Conservation (phyloP, 2,797 vertebrate genomes). For the Loriculus beryllinus region DNA sequence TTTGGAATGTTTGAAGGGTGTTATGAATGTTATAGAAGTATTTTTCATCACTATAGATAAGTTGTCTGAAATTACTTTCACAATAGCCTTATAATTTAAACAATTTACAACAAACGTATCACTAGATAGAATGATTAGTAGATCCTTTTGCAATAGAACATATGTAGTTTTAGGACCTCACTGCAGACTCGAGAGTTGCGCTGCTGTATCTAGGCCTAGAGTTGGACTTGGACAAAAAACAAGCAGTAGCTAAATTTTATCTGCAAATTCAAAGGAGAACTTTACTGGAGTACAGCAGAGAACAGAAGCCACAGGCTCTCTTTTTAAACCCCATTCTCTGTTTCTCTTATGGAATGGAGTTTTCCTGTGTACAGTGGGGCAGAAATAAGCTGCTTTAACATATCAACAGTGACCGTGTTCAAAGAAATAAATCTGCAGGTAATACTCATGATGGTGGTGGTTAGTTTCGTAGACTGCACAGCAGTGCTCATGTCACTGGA, state of each 20-base stretch:
- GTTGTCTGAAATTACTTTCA: background rate
- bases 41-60: background rate
- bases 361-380: background rate
- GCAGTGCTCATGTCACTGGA: background rate
- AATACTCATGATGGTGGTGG: background rate
- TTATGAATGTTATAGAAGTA: background rate
- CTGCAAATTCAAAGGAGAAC: background rate
- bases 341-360: background rate
- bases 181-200: background rate
- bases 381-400: background rate
- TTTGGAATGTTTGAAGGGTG: background rate
- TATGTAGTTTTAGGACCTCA: background rate
- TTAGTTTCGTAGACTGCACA: background rate
- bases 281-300: background rate
- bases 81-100: background rate
- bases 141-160: background rate
- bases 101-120: background rate
- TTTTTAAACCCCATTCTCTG: background rate
- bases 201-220: background rate
- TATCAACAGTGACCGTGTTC: background rate
- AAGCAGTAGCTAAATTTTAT: background rate
- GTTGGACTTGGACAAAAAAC: background rate
- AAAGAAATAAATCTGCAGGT: background rate
- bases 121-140: background rate
- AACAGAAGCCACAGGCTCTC: background rate